Conservation (phyloP, 1,140 invertebrate species). For the Meloidogyne hapla region DNA sequence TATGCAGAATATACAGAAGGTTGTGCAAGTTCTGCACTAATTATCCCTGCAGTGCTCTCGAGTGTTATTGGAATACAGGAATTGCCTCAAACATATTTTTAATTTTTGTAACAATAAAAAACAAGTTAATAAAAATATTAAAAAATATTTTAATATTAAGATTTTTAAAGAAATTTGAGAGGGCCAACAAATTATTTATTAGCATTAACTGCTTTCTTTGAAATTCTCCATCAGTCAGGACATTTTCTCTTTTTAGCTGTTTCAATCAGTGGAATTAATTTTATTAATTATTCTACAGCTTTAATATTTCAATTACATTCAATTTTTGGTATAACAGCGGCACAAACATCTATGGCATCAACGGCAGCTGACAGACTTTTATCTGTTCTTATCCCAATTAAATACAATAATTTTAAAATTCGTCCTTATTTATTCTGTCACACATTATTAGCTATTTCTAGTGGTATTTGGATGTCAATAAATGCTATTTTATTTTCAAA, state of each 20-base stretch:
- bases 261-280: slow-evolving; percentile 12
- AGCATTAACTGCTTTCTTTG: slow-evolving; percentile 22
- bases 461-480: slow-evolving; percentile 2
- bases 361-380: slow-evolving; percentile 16
- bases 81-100: slow-evolving; percentile 11
- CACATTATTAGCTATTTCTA: not conserved
- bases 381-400: not conserved
- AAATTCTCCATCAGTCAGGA: slow-evolving; percentile 15
- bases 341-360: slow-evolving; percentile 6
- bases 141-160: not conserved
- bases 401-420: slow-evolving; percentile 6
- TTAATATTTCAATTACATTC: slow-evolving; percentile 10
- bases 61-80: not conserved
- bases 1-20: not conserved
- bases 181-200: slow-evolving; percentile 21
- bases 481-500: not conserved
- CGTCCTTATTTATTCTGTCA: slow-evolving; percentile 1
- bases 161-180: not conserved
- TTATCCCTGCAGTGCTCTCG: slow-evolving; percentile 1
- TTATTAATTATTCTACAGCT: slow-evolving; percentile 7
- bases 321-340: slow-evolving; percentile 13
- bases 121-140: not conserved
- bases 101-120: slow-evolving; percentile 15
- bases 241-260: slow-evolving; percentile 6
- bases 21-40: not conserved